Conservation (phyloP, 2,113 vertebrate genomes). For the Caranx ignobilis region DNA sequence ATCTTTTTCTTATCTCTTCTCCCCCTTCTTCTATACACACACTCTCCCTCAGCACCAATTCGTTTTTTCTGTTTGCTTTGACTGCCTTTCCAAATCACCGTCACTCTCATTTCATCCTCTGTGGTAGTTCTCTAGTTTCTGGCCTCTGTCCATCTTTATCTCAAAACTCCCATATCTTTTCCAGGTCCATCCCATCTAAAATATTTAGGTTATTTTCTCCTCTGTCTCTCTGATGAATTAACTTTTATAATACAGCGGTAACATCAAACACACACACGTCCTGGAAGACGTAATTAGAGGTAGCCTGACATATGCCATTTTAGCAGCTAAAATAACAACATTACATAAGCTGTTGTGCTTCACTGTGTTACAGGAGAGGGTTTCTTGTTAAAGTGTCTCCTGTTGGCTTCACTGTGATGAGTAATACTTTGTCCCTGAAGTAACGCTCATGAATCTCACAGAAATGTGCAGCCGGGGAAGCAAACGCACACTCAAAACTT, state of each 20-base stretch:
- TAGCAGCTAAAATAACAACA: constrained; percentile 49
- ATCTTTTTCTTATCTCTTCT: background rate
- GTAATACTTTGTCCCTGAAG: constrained; percentile 52
- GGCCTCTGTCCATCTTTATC: constrained; percentile 24
- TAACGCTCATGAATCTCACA: constrained; percentile 23
- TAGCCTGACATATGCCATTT: constrained; percentile 31
- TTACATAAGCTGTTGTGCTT: constrained; percentile 60
- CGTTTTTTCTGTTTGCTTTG: background rate
- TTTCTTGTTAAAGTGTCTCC: constrained; percentile 54
- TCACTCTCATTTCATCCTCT: background rate
- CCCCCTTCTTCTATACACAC: background rate
- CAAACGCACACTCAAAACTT: constrained; percentile 35
- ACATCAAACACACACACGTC: constrained; percentile 43
- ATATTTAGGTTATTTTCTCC: constrained; percentile 41
- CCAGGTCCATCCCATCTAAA: constrained; percentile 31
- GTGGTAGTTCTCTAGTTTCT: background rate
- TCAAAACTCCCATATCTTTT: constrained; percentile 11
- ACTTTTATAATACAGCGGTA: constrained; percentile 35
- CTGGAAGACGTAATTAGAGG: constrained; percentile 49
- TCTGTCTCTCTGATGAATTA: constrained; percentile 31
- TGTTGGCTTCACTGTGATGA: constrained; percentile 58
- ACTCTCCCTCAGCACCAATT: background rate
- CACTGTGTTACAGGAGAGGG: constrained; percentile 11
- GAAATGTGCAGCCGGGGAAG: constrained; percentile 13
- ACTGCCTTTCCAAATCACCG: background rate